Evolutionary conservation across 2,113 vertebrate genomes (phyloP).

Genomic region (Pterocles burchelli): DNA sequence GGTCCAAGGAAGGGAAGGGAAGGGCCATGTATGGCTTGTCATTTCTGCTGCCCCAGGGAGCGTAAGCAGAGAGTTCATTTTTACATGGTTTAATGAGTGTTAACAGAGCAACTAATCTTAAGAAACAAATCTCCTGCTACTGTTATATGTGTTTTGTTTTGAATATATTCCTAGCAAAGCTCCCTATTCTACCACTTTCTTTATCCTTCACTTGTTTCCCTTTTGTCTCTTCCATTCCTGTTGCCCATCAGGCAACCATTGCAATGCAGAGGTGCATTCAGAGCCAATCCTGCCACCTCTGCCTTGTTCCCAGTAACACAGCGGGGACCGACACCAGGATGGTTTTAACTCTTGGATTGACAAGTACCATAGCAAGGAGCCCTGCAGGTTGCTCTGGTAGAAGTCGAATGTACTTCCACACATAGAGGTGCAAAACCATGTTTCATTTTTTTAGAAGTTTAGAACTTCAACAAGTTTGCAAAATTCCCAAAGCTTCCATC

Average conservation of each 20-base stretch:
- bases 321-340: background rate
- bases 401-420: background rate
- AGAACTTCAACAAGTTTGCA: background rate
- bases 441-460: background rate
- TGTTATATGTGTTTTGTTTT: background rate
- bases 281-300: background rate
- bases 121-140: background rate
- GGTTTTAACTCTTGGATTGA: background rate
- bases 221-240: background rate
- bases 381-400: background rate
- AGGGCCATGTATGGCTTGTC: fast-evolving
- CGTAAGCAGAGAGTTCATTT: background rate
- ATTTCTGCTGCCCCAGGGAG: background rate
- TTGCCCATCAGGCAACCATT: background rate
- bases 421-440: background rate
- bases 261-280: background rate
- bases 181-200: background rate
- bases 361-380: background rate
- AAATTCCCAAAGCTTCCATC: background rate
- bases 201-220: background rate
- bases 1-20: too few relatives aligned
- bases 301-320: background rate
- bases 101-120: background rate
- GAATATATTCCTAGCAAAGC: background rate
- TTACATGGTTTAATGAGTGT: background rate